Percentiles rank a stretch among this genome's conserved stretches.
phyloP scores from a whole-genome alignment of 2,888 invertebrate genomes.

The Trachelus iudaicus region DNA sequence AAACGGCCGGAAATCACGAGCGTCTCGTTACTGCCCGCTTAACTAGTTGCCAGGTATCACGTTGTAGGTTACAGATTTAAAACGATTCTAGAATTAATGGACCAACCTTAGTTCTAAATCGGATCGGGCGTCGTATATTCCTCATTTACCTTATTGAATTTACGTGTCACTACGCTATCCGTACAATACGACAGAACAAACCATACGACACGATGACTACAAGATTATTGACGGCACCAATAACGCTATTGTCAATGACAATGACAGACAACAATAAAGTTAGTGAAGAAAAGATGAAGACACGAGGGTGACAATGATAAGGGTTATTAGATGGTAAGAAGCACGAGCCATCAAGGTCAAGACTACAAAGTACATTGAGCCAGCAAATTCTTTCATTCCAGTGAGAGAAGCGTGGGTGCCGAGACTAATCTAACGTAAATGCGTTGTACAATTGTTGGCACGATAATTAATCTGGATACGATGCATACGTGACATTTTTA shows the following conservation, averaged over 20 bases:
- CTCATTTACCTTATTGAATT: not conserved
- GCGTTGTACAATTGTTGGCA: not conserved
- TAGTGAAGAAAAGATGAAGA: not conserved
- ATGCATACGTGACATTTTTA: not conserved
- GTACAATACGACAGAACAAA: not conserved
- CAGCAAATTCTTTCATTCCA: not conserved
- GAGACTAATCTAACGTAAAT: not conserved
- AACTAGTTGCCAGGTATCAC: not conserved
- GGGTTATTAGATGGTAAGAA: not conserved
- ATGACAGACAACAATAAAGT: not conserved
- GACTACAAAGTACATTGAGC: not conserved
- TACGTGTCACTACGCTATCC: not conserved
- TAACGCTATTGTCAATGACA: not conserved
- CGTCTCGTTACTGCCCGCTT: not conserved
- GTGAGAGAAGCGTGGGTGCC: not conserved
- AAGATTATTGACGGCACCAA: not conserved
- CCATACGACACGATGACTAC: not conserved
- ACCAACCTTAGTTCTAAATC: not conserved
- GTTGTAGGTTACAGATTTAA: not conserved
- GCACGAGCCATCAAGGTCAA: not conserved
- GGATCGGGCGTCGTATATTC: not conserved
- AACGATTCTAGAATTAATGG: not conserved
- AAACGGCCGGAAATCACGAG: not conserved
- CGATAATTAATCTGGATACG: not conserved
- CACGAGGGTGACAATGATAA: not conserved